Evolutionary conservation across 2,888 invertebrate species (phyloP), one percentile per base, ranked within the genome.

Genomic region (Pseudoips prasinana): DNA sequence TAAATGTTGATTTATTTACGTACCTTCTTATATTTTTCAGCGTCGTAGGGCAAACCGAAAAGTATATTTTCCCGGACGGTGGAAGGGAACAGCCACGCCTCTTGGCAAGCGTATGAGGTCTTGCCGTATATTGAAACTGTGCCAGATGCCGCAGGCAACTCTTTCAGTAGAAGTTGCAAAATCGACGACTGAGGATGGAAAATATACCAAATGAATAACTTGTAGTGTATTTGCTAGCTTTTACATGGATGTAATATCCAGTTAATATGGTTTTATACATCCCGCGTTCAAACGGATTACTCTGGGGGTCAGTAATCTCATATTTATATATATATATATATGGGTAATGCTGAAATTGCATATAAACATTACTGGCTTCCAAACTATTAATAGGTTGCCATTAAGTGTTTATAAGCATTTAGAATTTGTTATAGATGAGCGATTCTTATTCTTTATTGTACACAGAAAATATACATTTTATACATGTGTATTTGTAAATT

Each of bases 41-140:
- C 83, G 41, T 92, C 90, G 63, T 87, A 94, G 0, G 90, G 81
- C 47, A 91, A 78, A 0, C 96, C 96, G 72, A 97, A 97, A n/a
- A 94, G 73, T 57, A 97, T 95, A 76, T 97, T 97, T 64, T 96
- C 95, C 29, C 94, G 86, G 1, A 97, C 90, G 1, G 94, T 93
- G 8, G 92, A 91, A 1, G 92, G 92, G 67, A 94, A 94, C 0
- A 94, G 91, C 97, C 97, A 97, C 4, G 97, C 92, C 68, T 96
- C 95, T 76, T 96, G 96, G 48, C 94, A 90, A 0, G 95, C 94
- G 73, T 96, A 97, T 11, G 94, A 92, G 7, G 93, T 38, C 19
- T 68, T 82, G 1, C 93, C 96, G 29, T 90, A 89, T 7, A 94
- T 86, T 32, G 90, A 83, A 9, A 95, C 77, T 7, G 80, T 84